Conservation (phyloP, 2,113 vertebrate species). For the Hippolais icterina region DNA sequence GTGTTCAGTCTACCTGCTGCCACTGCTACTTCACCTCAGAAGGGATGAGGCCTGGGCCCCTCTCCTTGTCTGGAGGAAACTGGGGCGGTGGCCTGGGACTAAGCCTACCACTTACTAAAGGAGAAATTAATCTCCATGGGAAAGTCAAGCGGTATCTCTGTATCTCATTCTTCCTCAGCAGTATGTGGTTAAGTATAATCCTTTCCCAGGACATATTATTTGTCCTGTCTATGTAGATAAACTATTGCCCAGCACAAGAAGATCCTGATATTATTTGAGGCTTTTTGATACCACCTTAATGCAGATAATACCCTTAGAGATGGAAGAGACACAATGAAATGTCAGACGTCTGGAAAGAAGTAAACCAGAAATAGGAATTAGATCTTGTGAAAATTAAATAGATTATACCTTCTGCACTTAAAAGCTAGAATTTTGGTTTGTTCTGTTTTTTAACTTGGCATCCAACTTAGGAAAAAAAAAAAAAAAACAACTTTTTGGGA, state of each 20-base stretch:
- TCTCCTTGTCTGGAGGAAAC: neutral
- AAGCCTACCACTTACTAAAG: neutral
- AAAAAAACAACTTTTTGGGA: neutral
- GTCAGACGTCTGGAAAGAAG: neutral
- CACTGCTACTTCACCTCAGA: neutral
- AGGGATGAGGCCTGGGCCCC: neutral
- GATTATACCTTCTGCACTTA: neutral
- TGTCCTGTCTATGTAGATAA: constrained; percentile 21
- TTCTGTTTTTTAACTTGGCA: neutral
- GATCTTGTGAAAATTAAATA: neutral
- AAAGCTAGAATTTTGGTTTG: neutral
- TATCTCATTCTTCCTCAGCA: constrained; percentile 21
- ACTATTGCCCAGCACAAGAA: constrained; percentile 3
- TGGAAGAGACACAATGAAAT: neutral
- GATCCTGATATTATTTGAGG: neutral
- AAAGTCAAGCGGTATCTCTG: neutral
- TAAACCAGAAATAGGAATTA: neutral
- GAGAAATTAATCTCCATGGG: constrained; percentile 7
- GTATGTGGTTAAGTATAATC: constrained; percentile 14
- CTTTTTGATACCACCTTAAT: constrained; percentile 24
- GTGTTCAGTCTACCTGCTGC: neutral
- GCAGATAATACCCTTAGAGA: constrained; percentile 1
- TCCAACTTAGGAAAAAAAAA: neutral
- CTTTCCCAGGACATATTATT: constrained; percentile 9
- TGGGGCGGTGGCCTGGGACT: neutral